Percentiles rank a stretch among this genome's conserved stretches.
Conservation (phyloP, 2,113 vertebrate species). For the Chroicocephalus ridibundus region DNA sequence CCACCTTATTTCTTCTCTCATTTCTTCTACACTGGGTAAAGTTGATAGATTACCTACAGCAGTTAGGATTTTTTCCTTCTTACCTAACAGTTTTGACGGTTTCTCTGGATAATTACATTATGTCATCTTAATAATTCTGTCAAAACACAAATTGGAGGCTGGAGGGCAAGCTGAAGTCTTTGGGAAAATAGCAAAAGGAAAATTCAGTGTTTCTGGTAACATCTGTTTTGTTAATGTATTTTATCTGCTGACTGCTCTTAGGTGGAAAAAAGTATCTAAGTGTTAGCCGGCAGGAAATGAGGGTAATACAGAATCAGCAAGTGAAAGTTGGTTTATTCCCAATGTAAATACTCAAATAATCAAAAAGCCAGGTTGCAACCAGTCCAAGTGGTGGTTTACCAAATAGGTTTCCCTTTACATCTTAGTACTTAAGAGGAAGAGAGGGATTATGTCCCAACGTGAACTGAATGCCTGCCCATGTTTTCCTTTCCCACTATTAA, state of each 20-base stretch:
- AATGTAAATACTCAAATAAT: constrained; percentile 46
- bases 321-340: constrained; percentile 32
- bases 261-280: constrained; percentile 50
- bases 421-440: not conserved
- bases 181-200: not conserved
- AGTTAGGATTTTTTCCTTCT: not conserved
- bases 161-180: not conserved
- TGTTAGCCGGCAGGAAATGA: constrained; percentile 38
- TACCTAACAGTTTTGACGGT: not conserved
- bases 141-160: not conserved
- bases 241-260: not conserved
- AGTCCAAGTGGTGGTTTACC: constrained; percentile 26
- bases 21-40: not conserved
- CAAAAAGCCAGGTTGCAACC: constrained; percentile 30
- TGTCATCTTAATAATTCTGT: not conserved
- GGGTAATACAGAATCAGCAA: constrained; percentile 3
- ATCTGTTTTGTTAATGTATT: constrained; percentile 11
- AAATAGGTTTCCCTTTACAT: constrained; percentile 9
- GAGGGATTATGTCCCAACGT: not conserved
- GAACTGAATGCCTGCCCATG: not conserved
- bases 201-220: not conserved
- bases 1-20: not conserved
- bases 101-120: not conserved
- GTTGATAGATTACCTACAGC: not conserved
- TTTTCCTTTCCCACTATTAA: constrained; percentile 33